Conservation (phyloP, 2,888 invertebrate genomes). For the Coremacera marginata region DNA sequence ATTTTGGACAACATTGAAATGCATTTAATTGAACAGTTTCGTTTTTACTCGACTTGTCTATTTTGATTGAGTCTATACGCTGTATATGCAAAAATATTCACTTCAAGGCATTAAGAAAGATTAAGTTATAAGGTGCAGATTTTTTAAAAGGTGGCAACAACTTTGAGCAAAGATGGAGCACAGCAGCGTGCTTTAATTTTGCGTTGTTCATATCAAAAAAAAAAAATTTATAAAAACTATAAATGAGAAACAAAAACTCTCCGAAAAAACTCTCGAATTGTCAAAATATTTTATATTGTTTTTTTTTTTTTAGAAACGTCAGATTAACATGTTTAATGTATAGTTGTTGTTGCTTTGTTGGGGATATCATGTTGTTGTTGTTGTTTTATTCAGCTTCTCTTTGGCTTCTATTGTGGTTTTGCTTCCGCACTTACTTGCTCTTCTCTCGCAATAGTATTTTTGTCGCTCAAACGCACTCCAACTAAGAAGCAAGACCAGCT, state of each 20-base stretch:
- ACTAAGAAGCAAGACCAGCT: background rate
- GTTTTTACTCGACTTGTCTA: too few relatives aligned
- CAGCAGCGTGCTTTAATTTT: background rate
- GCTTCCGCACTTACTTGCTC: conserved; percentile 21
- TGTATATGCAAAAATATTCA: too few relatives aligned
- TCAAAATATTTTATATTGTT: background rate
- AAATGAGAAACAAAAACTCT: too few relatives aligned
- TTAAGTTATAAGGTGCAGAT: too few relatives aligned
- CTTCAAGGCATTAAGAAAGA: too few relatives aligned
- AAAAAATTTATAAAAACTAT: background rate
- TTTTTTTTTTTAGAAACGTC: conserved; percentile 8
- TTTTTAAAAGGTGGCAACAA: background rate
- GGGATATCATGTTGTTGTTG: background rate
- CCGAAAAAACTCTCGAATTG: background rate
- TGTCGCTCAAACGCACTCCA: conserved; percentile 10
- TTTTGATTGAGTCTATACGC: too few relatives aligned
- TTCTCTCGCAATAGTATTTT: background rate
- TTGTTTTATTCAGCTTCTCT: background rate
- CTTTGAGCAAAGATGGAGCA: background rate
- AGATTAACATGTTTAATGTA: background rate
- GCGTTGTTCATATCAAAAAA: background rate
- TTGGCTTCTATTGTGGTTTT: conserved; percentile 1
- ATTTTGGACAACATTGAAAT: too few relatives aligned
- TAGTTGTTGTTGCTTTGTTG: too few relatives aligned
- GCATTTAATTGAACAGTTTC: too few relatives aligned